phyloP scores from a whole-genome alignment of 2,888 invertebrate genomes.

The Cenopis cana region DNA sequence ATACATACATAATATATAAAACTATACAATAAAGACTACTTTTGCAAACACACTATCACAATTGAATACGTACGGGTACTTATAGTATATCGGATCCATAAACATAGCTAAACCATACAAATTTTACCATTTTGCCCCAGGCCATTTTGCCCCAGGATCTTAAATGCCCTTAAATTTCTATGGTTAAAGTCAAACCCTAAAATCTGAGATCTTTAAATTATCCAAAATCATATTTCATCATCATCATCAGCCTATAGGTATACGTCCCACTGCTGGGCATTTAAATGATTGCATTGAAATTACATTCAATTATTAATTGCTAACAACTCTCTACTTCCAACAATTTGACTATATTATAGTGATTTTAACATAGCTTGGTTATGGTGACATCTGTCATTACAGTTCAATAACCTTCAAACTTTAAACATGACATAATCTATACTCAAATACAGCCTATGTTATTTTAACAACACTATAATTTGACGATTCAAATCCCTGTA shows the following conservation, averaged over 20 bases:
- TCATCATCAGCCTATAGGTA: too few relatives aligned
- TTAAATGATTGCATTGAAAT: constrained; percentile 4
- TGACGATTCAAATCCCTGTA: background rate
- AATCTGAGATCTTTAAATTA: constrained; percentile 11
- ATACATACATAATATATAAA: constrained; percentile 46
- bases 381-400: too few relatives aligned
- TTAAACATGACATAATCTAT: too few relatives aligned
- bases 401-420: too few relatives aligned
- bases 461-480: background rate
- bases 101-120: constrained; percentile 30
- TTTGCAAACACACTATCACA: constrained; percentile 60
- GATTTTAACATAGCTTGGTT: too few relatives aligned
- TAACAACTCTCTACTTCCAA: background rate
- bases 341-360: background rate
- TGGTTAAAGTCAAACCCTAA: background rate
- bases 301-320: background rate
- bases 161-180: background rate
- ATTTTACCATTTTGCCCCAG: background rate
- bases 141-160: background rate
- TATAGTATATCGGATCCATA: constrained; percentile 38
- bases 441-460: too few relatives aligned
- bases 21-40: constrained; percentile 53
- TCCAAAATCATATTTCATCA: background rate
- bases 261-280: too few relatives aligned
- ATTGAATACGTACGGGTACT: constrained; percentile 59